Conservation (phyloP, 2,797 vertebrate genomes). For the Semaprochilodus insignis region DNA sequence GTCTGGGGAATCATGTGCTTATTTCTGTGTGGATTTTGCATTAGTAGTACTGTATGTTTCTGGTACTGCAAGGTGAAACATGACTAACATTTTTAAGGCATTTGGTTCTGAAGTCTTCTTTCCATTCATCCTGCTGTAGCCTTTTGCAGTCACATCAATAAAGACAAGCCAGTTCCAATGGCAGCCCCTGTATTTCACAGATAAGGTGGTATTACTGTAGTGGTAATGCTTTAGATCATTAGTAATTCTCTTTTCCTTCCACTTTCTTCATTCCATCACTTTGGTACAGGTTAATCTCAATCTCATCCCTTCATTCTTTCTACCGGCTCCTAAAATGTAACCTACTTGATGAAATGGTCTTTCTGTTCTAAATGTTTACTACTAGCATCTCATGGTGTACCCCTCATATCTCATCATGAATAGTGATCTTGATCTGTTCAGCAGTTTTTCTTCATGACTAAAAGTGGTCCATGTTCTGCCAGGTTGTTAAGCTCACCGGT, state of each 20-base stretch:
- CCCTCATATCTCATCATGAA: conserved; percentile 1
- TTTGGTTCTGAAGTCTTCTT: neutral
- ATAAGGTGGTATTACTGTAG: neutral
- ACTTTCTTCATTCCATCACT: neutral
- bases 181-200: neutral
- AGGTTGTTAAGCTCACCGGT: neutral
- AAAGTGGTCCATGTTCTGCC: neutral
- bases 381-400: neutral
- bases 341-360: neutral
- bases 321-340: neutral
- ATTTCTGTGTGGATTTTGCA: too few relatives aligned
- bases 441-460: neutral
- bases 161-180: neutral
- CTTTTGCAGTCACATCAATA: neutral
- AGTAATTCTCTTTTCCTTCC: neutral
- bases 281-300: neutral
- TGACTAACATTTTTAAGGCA: neutral
- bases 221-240: neutral
- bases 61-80: neutral
- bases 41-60: too few relatives aligned
- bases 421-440: neutral
- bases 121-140: neutral
- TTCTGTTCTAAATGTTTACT: neutral
- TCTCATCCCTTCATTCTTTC: neutral
- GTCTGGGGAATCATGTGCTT: too few relatives aligned